phyloP scores from a whole-genome alignment of 1,140 invertebrate genomes.

The Reticulitermes speratus region DNA sequence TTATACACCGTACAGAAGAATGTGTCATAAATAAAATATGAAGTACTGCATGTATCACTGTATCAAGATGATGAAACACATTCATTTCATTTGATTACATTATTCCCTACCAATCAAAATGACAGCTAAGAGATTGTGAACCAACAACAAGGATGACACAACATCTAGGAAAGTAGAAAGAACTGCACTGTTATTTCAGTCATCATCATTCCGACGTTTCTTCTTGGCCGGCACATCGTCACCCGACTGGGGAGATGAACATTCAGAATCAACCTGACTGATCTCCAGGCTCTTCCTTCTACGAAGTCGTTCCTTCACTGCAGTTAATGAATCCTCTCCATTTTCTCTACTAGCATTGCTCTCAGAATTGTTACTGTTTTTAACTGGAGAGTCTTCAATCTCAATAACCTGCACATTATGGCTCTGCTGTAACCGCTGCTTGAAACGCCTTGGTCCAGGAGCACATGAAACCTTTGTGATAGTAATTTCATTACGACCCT shows the following conservation, averaged over 20 bases:
- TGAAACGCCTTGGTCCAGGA: constrained; percentile 35
- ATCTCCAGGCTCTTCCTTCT: constrained; percentile 36
- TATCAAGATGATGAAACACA: constrained; percentile 14
- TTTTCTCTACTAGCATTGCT: constrained; percentile 22
- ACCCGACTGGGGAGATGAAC: constrained; percentile 24
- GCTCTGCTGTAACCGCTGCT: constrained; percentile 32
- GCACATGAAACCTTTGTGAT: constrained; percentile 36
- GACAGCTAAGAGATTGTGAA: constrained; percentile 15
- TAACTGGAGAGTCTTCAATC: constrained; percentile 36
- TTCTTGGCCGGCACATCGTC: constrained; percentile 34
- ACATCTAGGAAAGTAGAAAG: constrained; percentile 11
- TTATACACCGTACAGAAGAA: not conserved
- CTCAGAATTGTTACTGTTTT: constrained; percentile 29
- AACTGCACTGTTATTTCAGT: constrained; percentile 21
- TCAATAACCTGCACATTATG: constrained; percentile 35
- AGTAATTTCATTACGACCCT: constrained; percentile 36
- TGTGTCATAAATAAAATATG: constrained; percentile 7
- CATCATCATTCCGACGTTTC: constrained; percentile 27
- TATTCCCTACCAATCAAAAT: constrained; percentile 15
- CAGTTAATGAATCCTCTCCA: constrained; percentile 33
- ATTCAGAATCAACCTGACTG: constrained; percentile 35
- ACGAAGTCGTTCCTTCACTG: constrained; percentile 35
- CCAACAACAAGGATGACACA: constrained; percentile 10
- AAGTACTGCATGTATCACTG: not conserved
- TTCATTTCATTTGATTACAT: not conserved